Conservation (phyloP, 2,888 invertebrate genomes). For the Drosophila emarginata region DNA sequence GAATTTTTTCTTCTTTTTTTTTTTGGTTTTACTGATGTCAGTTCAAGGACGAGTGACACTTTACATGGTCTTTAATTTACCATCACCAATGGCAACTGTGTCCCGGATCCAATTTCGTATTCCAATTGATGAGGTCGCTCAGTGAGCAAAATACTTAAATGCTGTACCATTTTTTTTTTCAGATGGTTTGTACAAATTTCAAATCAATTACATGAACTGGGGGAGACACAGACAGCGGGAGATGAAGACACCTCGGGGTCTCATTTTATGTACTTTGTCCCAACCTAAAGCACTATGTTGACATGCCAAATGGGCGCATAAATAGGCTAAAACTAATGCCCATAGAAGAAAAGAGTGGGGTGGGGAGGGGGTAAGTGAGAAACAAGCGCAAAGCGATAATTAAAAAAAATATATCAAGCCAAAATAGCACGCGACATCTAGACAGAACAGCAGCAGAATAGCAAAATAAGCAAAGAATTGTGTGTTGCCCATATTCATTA, state of each 20-base stretch:
- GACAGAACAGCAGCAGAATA: slow-evolving; percentile 29
- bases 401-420: slow-evolving; percentile 49
- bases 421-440: slow-evolving; percentile 63
- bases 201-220: slow-evolving; percentile 13
- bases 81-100: neutral
- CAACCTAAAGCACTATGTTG: slow-evolving; percentile 25
- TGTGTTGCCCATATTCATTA: slow-evolving; percentile 41
- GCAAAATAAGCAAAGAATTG: neutral
- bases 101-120: neutral
- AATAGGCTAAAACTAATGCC: slow-evolving; percentile 46
- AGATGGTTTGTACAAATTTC: slow-evolving; percentile 2
- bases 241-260: slow-evolving; percentile 53
- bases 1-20: neutral
- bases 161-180: neutral
- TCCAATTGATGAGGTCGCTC: slow-evolving; percentile 4
- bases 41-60: neutral
- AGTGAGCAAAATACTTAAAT: neutral
- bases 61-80: neutral
- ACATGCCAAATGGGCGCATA: slow-evolving; percentile 53
- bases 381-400: slow-evolving; percentile 55
- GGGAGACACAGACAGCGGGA: slow-evolving; percentile 25
- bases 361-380: slow-evolving; percentile 7
- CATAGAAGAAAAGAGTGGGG: slow-evolving; percentile 24
- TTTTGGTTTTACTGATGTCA: neutral
- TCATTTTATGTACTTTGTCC: neutral